Conservation (phyloP, 2,888 invertebrate species). For the Yponomeuta cagnagella region DNA sequence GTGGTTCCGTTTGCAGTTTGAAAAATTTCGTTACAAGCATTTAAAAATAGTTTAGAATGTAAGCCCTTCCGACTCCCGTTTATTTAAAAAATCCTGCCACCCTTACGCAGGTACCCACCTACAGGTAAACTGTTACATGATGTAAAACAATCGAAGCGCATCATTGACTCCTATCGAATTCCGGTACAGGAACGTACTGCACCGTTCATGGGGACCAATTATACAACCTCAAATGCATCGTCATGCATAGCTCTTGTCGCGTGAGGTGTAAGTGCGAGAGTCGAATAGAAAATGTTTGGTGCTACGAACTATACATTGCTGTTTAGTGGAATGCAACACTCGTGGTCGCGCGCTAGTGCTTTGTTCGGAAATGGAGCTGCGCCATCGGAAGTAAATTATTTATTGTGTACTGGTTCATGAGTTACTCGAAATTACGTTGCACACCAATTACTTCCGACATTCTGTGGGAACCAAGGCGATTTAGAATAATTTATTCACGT, state of each 20-base stretch:
- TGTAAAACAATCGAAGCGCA: conserved; percentile 5
- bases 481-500: conserved; percentile 50
- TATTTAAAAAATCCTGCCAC: neutral
- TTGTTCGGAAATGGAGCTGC: conserved; percentile 57
- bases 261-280: too few relatives aligned
- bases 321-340: neutral
- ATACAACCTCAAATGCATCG: neutral
- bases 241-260: too few relatives aligned
- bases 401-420: conserved; percentile 30
- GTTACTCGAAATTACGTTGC: neutral
- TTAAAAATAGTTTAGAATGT: too few relatives aligned
- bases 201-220: neutral
- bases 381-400: conserved; percentile 52
- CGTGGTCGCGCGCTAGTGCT: conserved; percentile 38
- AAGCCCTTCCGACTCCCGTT: neutral
- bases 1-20: too few relatives aligned
- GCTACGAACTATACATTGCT: neutral
- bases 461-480: conserved; percentile 38
- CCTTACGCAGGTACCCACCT: neutral
- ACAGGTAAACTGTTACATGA: conserved; percentile 3
- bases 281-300: too few relatives aligned
- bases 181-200: neutral
- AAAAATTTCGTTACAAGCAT: too few relatives aligned
- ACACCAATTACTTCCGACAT: neutral
- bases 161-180: neutral